phyloP scores from a whole-genome alignment of 2,797 vertebrate species.

The Trachurus trachurus region DNA sequence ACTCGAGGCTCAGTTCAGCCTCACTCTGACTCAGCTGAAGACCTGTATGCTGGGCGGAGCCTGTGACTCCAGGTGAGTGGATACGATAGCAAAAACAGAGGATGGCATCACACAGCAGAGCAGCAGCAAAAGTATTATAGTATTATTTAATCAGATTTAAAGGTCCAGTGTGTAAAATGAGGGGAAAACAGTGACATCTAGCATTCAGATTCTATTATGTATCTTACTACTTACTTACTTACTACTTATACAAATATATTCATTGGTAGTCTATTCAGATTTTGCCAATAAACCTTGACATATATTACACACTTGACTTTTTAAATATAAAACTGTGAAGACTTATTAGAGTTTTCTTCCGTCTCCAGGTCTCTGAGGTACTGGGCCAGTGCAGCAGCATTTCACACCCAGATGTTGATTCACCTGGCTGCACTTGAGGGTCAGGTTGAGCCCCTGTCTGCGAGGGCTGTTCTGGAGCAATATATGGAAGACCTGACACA shows the following conservation, averaged over 20 bases:
- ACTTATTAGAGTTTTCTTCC: not conserved
- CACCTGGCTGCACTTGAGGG: slow-evolving; percentile 75
- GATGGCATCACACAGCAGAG: not conserved
- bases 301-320: no score
- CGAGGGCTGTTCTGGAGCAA: slow-evolving; percentile 71
- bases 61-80: slow-evolving; percentile 76
- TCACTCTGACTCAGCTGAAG: slow-evolving; percentile 82
- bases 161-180: no score
- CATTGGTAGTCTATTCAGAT: no score
- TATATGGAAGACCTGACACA: slow-evolving; percentile 78
- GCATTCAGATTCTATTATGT: no score
- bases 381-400: slow-evolving; percentile 80
- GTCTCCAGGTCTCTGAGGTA: slow-evolving; percentile 74
- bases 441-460: slow-evolving; percentile 61
- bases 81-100: not conserved
- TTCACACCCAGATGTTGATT: slow-evolving; percentile 81
- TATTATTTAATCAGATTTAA: no score
- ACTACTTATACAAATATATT: no score
- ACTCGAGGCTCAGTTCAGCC: slow-evolving; percentile 80
- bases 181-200: no score
- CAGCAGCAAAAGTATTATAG: no score
- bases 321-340: no score
- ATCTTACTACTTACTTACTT: no score
- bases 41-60: slow-evolving; percentile 71
- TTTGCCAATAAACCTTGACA: no score